Percentiles rank a stretch among this genome's conserved stretches.
Evolutionary conservation across 2,888 invertebrate genomes (phyloP).

Genomic region (Campoplex capitator): DNA sequence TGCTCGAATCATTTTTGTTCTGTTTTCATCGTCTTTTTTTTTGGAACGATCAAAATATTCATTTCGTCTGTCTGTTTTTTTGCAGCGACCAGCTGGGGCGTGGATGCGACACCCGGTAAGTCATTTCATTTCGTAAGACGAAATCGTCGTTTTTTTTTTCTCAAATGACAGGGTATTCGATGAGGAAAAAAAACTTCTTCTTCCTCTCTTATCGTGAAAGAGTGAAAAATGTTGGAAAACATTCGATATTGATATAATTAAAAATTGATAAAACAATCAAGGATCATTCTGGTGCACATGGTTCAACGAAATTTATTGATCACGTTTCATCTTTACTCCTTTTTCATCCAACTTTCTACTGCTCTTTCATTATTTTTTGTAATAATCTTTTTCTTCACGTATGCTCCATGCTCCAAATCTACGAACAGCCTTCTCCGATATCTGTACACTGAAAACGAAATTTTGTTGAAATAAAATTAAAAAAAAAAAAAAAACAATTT

Average conservation of each 20-base stretch:
- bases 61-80: constrained; percentile 19
- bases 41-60: not conserved
- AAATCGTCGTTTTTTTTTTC: not conserved
- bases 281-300: not conserved
- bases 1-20: not conserved
- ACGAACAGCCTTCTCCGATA: too few species aligned
- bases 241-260: not conserved
- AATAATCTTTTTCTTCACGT: too few species aligned
- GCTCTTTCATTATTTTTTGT: not conserved
- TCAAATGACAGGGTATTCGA: too few species aligned
- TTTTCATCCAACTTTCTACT: constrained; percentile 39
- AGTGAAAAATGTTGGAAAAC: not conserved
- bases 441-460: not conserved
- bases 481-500: too few species aligned
- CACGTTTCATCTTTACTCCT: not conserved
- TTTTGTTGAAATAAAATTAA: too few species aligned
- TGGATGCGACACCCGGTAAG: constrained; percentile 67
- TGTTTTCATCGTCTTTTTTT: not conserved
- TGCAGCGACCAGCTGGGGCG: constrained; percentile 63
- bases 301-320: not conserved
- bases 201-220: not conserved
- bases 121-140: constrained; percentile 12
- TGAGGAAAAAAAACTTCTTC: too few species aligned
- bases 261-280: too few species aligned
- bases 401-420: too few species aligned